Conservation (phyloP, 1,140 invertebrate species). For the Megalopta genalis region DNA sequence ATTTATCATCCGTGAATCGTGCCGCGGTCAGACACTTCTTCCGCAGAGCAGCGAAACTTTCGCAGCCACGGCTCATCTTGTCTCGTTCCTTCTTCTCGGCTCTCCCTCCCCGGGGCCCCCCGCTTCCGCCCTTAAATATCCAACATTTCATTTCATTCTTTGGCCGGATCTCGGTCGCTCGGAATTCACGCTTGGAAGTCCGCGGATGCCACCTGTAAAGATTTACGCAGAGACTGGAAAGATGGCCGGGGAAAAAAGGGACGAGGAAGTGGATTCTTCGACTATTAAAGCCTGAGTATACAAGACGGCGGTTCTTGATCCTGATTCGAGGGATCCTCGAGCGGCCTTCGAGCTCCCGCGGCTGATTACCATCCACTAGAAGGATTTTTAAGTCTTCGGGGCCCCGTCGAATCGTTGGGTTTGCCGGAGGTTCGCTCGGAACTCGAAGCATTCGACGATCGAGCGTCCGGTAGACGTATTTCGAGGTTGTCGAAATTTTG, state of each 20-base stretch:
- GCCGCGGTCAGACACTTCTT: slow-evolving; percentile 72
- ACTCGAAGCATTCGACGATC: too few species aligned
- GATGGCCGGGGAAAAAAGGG: background rate
- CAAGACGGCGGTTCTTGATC: background rate
- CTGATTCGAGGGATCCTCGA: background rate
- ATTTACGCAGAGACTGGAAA: background rate
- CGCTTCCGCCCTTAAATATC: slow-evolving; percentile 45
- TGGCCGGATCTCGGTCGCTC: slow-evolving; percentile 5
- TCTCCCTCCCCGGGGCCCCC: too few species aligned
- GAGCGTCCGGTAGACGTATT: too few species aligned
- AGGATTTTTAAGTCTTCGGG: background rate
- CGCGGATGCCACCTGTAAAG: slow-evolving; percentile 6
- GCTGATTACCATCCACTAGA: background rate
- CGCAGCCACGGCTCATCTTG: slow-evolving; percentile 47
- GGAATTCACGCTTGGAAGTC: slow-evolving; percentile 20
- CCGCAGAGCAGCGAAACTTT: slow-evolving; percentile 60
- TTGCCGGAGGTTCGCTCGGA: background rate
- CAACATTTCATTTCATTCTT: slow-evolving; percentile 48
- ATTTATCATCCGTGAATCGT: slow-evolving; percentile 76
- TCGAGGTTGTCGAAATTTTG: too few species aligned
- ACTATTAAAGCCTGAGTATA: slow-evolving; percentile 1
- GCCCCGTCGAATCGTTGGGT: background rate
- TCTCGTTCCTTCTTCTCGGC: slow-evolving; percentile 31
- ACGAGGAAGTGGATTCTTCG: background rate
- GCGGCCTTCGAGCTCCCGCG: background rate